Conservation (phyloP, 2,113 vertebrate species). For the Otocyon megalotis region DNA sequence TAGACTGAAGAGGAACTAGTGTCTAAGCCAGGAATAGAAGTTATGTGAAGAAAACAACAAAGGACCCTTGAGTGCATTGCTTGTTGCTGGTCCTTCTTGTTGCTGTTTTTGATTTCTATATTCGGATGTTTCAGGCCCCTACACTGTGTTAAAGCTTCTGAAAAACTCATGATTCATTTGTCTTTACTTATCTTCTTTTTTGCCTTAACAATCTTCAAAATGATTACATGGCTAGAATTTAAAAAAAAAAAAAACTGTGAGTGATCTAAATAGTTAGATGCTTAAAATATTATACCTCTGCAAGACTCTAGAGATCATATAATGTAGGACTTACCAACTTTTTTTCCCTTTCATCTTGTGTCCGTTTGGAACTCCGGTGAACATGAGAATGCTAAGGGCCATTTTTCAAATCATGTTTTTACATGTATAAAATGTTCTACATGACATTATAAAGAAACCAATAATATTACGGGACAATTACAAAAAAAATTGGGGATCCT, state of each 20-base stretch:
- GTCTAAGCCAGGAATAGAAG: neutral
- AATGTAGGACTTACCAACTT: neutral
- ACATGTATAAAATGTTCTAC: neutral
- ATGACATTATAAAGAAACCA: neutral
- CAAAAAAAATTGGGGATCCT: too few species aligned
- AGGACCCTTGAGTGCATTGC: neutral
- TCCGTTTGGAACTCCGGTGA: neutral
- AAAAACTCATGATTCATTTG: neutral
- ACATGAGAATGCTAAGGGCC: neutral
- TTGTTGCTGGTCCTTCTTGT: neutral
- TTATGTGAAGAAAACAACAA: neutral
- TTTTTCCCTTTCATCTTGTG: neutral
- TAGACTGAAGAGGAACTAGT: neutral
- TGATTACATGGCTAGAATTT: neutral
- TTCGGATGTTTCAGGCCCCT: neutral
- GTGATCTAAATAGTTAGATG: neutral
- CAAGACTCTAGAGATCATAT: neutral
- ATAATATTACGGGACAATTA: neutral
- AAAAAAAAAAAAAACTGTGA: neutral
- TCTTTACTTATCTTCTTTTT: neutral
- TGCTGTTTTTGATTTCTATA: neutral
- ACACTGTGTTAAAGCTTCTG: neutral
- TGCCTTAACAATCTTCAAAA: neutral
- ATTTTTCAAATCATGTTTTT: conserved; percentile 28
- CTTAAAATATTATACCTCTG: neutral